Percentiles rank a stretch among this genome's conserved stretches.
Conservation (phyloP, 2,888 invertebrate genomes). For the Eumacrocentrus americanus region DNA sequence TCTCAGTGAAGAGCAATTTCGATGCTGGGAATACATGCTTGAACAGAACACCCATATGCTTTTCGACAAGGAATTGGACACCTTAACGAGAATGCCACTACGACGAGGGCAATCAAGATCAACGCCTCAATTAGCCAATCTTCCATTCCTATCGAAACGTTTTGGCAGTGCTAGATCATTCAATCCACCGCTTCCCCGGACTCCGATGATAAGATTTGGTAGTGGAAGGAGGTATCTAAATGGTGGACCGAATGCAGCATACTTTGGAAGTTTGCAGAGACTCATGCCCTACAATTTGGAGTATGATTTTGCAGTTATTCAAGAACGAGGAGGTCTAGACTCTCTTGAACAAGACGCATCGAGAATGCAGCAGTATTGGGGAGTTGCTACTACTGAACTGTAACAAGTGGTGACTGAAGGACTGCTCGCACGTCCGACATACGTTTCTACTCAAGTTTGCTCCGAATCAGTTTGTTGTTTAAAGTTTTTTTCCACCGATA, state of each 20-base stretch:
- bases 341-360: conserved; percentile 77
- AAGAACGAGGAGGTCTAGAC: conserved; percentile 76
- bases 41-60: conserved; percentile 88
- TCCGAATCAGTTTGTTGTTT: background rate
- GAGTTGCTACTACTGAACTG: conserved; percentile 85
- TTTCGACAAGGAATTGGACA: conserved; percentile 87
- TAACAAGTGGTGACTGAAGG: conserved; percentile 58
- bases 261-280: conserved; percentile 83
- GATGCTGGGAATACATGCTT: conserved; percentile 93
- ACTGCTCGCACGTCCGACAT: too few species aligned
- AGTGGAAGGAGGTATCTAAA: conserved; percentile 68
- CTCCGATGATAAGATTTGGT: conserved; percentile 67
- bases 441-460: too few species aligned
- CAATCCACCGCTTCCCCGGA: conserved; percentile 65
- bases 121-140: conserved; percentile 54
- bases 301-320: conserved; percentile 83
- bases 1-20: conserved; percentile 82
- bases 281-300: conserved; percentile 84
- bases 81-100: conserved; percentile 65
- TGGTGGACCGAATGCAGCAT: conserved; percentile 85
- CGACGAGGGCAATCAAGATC: conserved; percentile 65
- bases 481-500: background rate
- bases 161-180: conserved; percentile 83
- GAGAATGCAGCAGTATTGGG: conserved; percentile 92
- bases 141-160: conserved; percentile 68